These are phyloP conservation scores for Pogonophryne albipinna DNA, from an alignment of 2,797 vertebrate genomes.

Conservation along the genomic window DNA sequence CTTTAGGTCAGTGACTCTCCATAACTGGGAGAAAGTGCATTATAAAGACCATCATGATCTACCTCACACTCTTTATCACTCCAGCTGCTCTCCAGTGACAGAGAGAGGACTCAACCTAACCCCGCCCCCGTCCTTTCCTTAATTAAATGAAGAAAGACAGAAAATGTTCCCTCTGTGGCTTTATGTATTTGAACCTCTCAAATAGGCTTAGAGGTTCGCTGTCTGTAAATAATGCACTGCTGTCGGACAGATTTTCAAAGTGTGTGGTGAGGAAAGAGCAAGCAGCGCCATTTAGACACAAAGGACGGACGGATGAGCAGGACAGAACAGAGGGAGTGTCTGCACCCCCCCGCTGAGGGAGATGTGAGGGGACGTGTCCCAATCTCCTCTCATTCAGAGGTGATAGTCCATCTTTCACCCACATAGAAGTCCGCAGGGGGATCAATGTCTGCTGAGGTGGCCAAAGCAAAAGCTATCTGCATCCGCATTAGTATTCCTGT, in stretches of 20 bases:
- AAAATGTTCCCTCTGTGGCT: slow-evolving; percentile 14
- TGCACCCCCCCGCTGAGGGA: slow-evolving; percentile 51
- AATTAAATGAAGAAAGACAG: slow-evolving; percentile 30
- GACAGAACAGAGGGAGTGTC: slow-evolving; percentile 22
- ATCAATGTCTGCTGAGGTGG: slow-evolving; percentile 88
- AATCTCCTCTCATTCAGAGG: slow-evolving; percentile 76
- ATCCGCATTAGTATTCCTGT: slow-evolving; percentile 86
- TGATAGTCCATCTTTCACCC: slow-evolving; percentile 85
- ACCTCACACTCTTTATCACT: slow-evolving; percentile 10
- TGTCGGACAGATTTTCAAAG: slow-evolving; percentile 11
- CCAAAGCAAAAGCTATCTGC: slow-evolving; percentile 83
- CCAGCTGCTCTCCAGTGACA: background rate
- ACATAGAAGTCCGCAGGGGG: slow-evolving; percentile 76
- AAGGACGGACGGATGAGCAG: slow-evolving; percentile 15
- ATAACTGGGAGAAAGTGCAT: slow-evolving; percentile 4
- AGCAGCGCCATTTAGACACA: slow-evolving; percentile 16
- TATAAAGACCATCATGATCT: slow-evolving; percentile 27
- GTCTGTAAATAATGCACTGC: slow-evolving; percentile 40
- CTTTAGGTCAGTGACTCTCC: background rate
- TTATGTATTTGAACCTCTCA: slow-evolving; percentile 33
- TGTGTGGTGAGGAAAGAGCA: slow-evolving; percentile 5
- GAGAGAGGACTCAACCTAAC: slow-evolving; percentile 1
- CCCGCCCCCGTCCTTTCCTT: slow-evolving; percentile 4
- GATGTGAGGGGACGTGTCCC: slow-evolving; percentile 69
- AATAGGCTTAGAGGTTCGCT: slow-evolving; percentile 8